Conservation (phyloP, 2,113 vertebrate species). For the Sclerurus mexicanus region DNA sequence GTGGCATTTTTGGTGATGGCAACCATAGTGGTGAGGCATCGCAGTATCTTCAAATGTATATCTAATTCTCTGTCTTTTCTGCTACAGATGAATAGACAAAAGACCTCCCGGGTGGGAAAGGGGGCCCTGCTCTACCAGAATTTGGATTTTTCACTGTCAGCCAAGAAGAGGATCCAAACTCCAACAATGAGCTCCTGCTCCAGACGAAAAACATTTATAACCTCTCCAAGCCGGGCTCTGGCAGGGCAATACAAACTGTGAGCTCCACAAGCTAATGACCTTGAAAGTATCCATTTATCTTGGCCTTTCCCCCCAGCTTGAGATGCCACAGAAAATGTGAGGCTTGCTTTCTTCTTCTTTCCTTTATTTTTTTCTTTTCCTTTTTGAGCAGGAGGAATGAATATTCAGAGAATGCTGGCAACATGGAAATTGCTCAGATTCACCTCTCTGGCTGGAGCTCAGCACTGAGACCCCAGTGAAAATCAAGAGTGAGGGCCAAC, state of each 20-base stretch:
- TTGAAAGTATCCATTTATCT: constrained; percentile 80
- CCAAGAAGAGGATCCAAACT: constrained; percentile 52
- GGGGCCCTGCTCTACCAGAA: neutral
- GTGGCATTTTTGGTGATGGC: neutral
- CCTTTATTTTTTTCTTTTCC: constrained; percentile 13
- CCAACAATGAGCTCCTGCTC: constrained; percentile 67
- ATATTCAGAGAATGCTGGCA: constrained; percentile 19
- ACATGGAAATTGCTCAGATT: neutral
- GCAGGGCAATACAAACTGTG: constrained; percentile 59
- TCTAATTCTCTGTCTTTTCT: constrained; percentile 6
- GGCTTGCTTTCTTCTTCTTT: constrained; percentile 50
- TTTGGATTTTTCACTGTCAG: constrained; percentile 70
- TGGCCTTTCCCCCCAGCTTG: constrained; percentile 68
- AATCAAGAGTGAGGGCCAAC: neutral
- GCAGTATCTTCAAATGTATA: neutral
- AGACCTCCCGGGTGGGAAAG: neutral
- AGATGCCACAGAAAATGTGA: constrained; percentile 68
- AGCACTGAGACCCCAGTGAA: neutral
- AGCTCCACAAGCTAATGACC: constrained; percentile 74
- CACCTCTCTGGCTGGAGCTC: neutral
- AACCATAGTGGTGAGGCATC: neutral
- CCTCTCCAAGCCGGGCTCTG: constrained; percentile 66
- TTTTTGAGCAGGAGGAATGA: constrained; percentile 49
- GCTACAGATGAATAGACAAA: constrained; percentile 21
- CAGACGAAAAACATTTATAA: constrained; percentile 74